Evolutionary conservation across 2,888 invertebrate genomes (phyloP).

Genomic region (Dryobota labecula): DNA sequence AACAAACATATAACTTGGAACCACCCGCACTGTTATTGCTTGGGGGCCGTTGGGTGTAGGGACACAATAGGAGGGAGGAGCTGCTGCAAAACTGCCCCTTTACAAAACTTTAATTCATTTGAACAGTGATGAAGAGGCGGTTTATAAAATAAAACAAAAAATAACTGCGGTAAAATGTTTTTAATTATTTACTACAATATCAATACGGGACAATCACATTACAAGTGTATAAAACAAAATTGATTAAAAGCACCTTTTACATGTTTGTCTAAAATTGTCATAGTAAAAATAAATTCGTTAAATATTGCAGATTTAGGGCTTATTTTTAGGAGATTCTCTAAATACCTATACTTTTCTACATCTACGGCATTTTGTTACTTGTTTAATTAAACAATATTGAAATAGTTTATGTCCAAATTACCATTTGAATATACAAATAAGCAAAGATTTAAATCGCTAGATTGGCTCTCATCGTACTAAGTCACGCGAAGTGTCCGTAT

Average conservation of each 20-base stretch:
- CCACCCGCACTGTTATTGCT: too few relatives aligned
- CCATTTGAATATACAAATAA: constrained; percentile 1
- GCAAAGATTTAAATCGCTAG: background rate
- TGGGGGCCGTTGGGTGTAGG: too few relatives aligned
- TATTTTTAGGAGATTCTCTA: constrained; percentile 56
- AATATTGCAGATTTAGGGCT: constrained; percentile 45
- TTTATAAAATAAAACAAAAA: constrained; percentile 28
- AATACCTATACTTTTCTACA: constrained; percentile 33
- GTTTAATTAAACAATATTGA: background rate
- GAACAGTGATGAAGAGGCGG: too few relatives aligned
- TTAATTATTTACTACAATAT: constrained; percentile 53
- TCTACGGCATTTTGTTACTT: background rate
- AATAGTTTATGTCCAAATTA: background rate
- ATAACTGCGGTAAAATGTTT: constrained; percentile 47
- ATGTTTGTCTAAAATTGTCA: constrained; percentile 29
- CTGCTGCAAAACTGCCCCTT: too few relatives aligned
- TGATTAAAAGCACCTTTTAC: constrained; percentile 51
- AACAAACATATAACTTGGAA: too few relatives aligned
- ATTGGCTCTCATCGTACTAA: background rate
- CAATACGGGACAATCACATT: constrained; percentile 59
- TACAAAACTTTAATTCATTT: too few relatives aligned
- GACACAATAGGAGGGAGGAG: too few relatives aligned
- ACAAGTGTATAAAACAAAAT: constrained; percentile 50
- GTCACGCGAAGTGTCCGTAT: background rate
- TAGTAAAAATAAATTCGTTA: constrained; percentile 49